Conservation (phyloP, 2,113 vertebrate species). For the Rhinoderma darwinii region DNA sequence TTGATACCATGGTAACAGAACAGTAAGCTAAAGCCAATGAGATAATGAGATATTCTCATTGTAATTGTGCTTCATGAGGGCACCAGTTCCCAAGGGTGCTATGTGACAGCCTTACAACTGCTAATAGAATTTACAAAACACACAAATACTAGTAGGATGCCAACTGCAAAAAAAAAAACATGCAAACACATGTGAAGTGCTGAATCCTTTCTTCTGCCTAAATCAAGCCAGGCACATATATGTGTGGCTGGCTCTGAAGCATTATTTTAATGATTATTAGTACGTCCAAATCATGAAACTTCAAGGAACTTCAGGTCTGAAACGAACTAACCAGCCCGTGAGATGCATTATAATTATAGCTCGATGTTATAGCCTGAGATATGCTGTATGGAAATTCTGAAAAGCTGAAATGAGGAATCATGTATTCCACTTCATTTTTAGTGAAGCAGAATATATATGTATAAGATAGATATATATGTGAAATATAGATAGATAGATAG, state of each 20-base stretch:
- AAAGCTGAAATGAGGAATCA: not conserved
- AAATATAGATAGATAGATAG: not conserved
- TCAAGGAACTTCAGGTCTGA: constrained; percentile 76
- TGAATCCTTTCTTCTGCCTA: constrained; percentile 63
- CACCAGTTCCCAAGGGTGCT: constrained; percentile 82
- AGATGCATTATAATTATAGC: constrained; percentile 76
- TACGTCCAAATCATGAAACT: constrained; percentile 73
- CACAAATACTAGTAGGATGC: constrained; percentile 69
- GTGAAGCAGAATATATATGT: not conserved
- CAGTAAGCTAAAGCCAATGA: constrained; percentile 89
- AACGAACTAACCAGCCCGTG: constrained; percentile 69
- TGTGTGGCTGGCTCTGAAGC: constrained; percentile 61
- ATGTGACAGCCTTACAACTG: constrained; percentile 78
- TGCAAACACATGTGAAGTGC: constrained; percentile 70
- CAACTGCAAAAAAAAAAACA: constrained; percentile 69
- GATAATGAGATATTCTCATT: constrained; percentile 88
- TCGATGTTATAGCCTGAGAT: not conserved
- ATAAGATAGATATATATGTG: not conserved
- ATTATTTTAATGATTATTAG: constrained; percentile 64
- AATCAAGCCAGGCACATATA: constrained; percentile 58
- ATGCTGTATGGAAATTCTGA: not conserved
- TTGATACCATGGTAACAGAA: constrained; percentile 87
- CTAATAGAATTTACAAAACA: constrained; percentile 78
- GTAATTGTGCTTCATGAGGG: constrained; percentile 85
- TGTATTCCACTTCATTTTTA: not conserved